A percentile compares a stretch with the other conserved stretches of the same genome.
These are phyloP conservation scores for Drosophila bipectinata DNA, from an alignment of 1,140 invertebrate genomes.

Conservation along the genomic window DNA sequence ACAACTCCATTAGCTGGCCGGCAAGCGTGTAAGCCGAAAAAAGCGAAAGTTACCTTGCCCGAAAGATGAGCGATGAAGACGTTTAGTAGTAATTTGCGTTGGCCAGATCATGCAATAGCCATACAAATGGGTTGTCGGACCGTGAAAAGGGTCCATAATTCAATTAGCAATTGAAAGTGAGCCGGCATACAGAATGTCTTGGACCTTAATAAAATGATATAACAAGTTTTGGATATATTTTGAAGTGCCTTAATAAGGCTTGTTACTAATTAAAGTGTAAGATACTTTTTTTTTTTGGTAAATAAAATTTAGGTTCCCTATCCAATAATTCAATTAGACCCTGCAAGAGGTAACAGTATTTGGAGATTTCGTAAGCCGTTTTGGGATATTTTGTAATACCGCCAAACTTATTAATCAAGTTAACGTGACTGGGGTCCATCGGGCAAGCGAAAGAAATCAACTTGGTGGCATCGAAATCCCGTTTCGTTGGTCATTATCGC, in stretches of 20 bases:
- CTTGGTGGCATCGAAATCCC: slow-evolving; percentile 34
- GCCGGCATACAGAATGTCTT: neutral
- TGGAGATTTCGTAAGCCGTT: slow-evolving; percentile 60
- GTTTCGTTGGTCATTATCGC: slow-evolving; percentile 38
- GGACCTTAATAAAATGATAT: too few species aligned
- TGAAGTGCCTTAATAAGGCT: neutral
- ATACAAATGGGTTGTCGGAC: slow-evolving; percentile 57
- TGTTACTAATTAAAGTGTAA: neutral
- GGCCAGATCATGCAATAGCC: slow-evolving; percentile 31
- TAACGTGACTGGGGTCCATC: slow-evolving; percentile 64
- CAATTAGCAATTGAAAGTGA: slow-evolving; percentile 23
- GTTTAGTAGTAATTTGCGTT: slow-evolving; percentile 58
- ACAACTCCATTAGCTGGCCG: slow-evolving; percentile 53
- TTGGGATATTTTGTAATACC: slow-evolving; percentile 74
- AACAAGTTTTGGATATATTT: too few species aligned
- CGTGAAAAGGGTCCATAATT: slow-evolving; percentile 24
- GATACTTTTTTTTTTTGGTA: neutral
- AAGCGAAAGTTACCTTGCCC: slow-evolving; percentile 68
- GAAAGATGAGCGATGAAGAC: slow-evolving; percentile 33
- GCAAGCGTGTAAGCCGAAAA: slow-evolving; percentile 41
- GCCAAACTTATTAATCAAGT: slow-evolving; percentile 70
- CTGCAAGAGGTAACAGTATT: slow-evolving; percentile 2
- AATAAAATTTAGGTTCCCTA: neutral
- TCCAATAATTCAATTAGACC: slow-evolving; percentile 36
- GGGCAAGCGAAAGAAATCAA: slow-evolving; percentile 65